phyloP scores from a whole-genome alignment of 2,888 invertebrate genomes.

The Omphaloscelis lunosa region DNA sequence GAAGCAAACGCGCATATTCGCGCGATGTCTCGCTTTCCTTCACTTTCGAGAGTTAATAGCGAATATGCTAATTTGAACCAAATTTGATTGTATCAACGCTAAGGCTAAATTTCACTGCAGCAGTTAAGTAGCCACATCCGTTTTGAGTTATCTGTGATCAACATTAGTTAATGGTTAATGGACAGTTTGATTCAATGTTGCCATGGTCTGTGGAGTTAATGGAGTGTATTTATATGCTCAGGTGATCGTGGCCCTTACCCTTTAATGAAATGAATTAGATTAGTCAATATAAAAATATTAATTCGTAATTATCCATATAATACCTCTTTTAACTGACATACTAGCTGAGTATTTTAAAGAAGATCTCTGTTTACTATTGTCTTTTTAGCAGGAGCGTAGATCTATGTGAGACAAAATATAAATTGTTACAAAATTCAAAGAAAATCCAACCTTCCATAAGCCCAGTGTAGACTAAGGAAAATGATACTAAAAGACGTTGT shows the following conservation, averaged over 20 bases:
- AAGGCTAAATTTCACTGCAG: slow-evolving; percentile 61
- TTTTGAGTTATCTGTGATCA: slow-evolving; percentile 45
- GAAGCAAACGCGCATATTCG: slow-evolving; percentile 45
- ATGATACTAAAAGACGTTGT: not conserved
- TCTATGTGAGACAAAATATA: not conserved
- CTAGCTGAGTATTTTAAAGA: not conserved
- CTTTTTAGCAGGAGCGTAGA: not conserved
- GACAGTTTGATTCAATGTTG: slow-evolving; percentile 12
- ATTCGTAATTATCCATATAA: not conserved
- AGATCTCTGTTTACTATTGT: not conserved
- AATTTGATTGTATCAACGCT: slow-evolving; percentile 63
- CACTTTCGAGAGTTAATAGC: slow-evolving; percentile 71
- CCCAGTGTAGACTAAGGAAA: no score
- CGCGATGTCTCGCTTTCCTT: slow-evolving; percentile 75
- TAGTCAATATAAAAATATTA: not conserved
- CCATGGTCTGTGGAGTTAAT: not conserved
- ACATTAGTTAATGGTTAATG: slow-evolving; percentile 29
- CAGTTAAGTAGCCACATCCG: slow-evolving; percentile 40
- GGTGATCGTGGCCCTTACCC: not conserved
- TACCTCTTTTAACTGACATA: not conserved
- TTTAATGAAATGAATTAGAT: not conserved
- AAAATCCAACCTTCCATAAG: not conserved
- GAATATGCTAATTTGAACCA: slow-evolving; percentile 74
- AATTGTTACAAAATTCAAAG: not conserved
- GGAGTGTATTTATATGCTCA: not conserved